Conservation (phyloP, 2,113 vertebrate species). For the Dissostichus mawsoni region DNA sequence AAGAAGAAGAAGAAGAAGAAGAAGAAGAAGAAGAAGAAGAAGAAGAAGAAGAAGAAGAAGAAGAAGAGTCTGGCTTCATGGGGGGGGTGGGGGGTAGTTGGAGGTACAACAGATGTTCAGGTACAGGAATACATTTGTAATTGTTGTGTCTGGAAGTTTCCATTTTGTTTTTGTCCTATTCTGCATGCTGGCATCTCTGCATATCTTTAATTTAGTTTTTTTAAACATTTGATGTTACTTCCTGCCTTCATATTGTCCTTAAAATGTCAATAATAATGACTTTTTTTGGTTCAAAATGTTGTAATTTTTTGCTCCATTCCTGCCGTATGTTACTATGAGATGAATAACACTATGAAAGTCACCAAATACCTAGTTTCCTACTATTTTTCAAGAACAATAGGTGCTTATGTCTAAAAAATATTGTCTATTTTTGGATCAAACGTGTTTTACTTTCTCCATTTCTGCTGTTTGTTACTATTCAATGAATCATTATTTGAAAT, state of each 20-base stretch:
- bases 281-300: slow-evolving; percentile 3
- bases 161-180: not conserved
- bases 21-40: too few relatives aligned
- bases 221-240: not conserved
- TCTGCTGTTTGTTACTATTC: too few relatives aligned
- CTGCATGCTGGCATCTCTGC: slow-evolving; percentile 6
- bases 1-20: too few relatives aligned
- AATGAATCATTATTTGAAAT: too few relatives aligned
- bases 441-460: too few relatives aligned
- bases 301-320: not conserved
- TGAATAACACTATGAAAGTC: not conserved
- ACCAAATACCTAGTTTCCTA: too few relatives aligned
- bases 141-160: slow-evolving; percentile 1
- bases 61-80: slow-evolving; percentile 1
- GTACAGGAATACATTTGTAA: slow-evolving; percentile 5
- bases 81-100: not conserved
- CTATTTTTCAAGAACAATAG: too few relatives aligned
- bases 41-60: too few relatives aligned
- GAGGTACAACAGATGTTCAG: slow-evolving; percentile 41
- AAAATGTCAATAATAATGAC: not conserved
- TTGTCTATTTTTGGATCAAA: too few relatives aligned
- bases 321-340: not conserved
- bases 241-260: not conserved
- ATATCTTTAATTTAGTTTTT: not conserved
- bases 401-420: too few relatives aligned